Evolutionary conservation across 2,113 vertebrate species (phyloP).

Genomic region (Chaetops frenatus): DNA sequence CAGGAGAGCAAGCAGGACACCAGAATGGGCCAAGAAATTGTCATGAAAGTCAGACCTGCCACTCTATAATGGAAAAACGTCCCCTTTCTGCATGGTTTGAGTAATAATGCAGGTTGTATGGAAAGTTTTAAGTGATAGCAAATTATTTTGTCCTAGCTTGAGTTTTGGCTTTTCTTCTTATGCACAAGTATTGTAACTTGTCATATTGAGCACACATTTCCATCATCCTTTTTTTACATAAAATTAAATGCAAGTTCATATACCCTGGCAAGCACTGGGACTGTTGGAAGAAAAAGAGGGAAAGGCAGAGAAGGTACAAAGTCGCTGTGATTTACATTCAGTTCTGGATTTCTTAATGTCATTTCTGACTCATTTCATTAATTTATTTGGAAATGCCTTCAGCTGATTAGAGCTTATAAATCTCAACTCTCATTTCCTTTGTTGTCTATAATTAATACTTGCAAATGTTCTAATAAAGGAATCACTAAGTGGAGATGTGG

Average conservation of each 20-base stretch:
- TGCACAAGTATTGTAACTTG: background rate
- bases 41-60: background rate
- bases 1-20: background rate
- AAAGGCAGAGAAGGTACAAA: background rate
- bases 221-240: background rate
- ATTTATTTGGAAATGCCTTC: constrained; percentile 43
- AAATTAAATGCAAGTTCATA: background rate
- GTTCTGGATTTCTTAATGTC: background rate
- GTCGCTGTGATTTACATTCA: background rate
- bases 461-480: constrained; percentile 14
- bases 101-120: background rate
- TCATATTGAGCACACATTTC: background rate
- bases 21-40: background rate
- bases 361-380: background rate
- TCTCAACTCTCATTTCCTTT: background rate
- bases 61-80: background rate
- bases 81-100: background rate
- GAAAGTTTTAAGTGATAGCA: background rate
- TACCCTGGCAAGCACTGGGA: background rate
- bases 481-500: background rate
- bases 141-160: background rate
- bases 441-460: background rate
- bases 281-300: background rate
- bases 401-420: background rate
- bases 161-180: background rate